Conservation (phyloP, 2,888 invertebrate genomes). For the Epinotia brunnichana region DNA sequence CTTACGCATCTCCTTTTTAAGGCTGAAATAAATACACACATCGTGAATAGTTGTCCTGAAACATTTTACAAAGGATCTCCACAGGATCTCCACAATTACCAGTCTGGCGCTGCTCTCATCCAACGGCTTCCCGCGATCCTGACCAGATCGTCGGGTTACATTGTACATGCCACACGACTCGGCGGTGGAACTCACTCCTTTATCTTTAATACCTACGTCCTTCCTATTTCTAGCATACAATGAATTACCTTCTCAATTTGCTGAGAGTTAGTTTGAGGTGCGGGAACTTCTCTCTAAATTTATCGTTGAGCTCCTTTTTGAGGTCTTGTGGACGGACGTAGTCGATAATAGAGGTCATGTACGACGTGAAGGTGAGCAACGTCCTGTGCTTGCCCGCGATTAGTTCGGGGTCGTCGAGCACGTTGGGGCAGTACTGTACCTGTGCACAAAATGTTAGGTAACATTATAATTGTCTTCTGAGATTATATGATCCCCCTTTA, state of each 20-base stretch:
- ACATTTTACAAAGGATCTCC: too few species aligned
- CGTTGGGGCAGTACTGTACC: slow-evolving; percentile 91
- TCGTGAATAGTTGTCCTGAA: not conserved
- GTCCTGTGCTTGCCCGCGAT: slow-evolving; percentile 95
- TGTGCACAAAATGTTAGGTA: slow-evolving; percentile 50
- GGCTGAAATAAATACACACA: slow-evolving; percentile 82
- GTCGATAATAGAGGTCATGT: slow-evolving; percentile 97
- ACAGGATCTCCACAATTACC: too few species aligned
- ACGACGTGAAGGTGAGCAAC: slow-evolving; percentile 93
- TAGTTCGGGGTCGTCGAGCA: slow-evolving; percentile 96
- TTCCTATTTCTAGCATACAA: too few species aligned
- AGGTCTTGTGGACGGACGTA: slow-evolving; percentile 97
- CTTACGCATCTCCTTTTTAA: slow-evolving; percentile 97
- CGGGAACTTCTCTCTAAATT: slow-evolving; percentile 97
- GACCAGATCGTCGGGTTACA: too few species aligned
- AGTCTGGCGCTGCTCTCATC: too few species aligned
- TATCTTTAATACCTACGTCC: not conserved
- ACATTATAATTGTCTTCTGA: not conserved
- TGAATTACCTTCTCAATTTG: slow-evolving; percentile 93
- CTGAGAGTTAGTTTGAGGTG: slow-evolving; percentile 96
- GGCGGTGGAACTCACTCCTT: not conserved
- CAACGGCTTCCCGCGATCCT: too few species aligned
- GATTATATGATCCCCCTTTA: too few species aligned
- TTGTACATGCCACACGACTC: not conserved
- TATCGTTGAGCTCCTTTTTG: slow-evolving; percentile 98